These are phyloP conservation scores for Triplophysa tibetana DNA, from an alignment of 2,113 vertebrate genomes.

Conservation along the genomic window DNA sequence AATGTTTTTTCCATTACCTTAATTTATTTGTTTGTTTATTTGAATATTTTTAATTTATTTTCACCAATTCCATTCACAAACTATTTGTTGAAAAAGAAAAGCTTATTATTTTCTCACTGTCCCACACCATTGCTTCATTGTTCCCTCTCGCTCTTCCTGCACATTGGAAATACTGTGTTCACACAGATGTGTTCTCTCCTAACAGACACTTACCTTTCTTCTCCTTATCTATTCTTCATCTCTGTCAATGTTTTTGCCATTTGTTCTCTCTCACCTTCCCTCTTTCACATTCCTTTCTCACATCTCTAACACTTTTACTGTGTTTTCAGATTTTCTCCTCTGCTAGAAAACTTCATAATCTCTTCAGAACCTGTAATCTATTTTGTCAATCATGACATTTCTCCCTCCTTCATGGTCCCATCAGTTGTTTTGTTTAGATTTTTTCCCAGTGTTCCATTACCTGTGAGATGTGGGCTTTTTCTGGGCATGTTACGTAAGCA, in stretches of 20 bases:
- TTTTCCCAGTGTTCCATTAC: neutral
- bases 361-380: slow-evolving; percentile 24
- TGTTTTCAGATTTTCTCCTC: slow-evolving; percentile 15
- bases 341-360: slow-evolving; percentile 16
- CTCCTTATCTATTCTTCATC: slow-evolving; percentile 29
- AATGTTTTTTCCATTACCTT: neutral
- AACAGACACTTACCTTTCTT: slow-evolving; percentile 34
- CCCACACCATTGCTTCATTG: slow-evolving; percentile 17
- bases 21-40: neutral
- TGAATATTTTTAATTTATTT: too few relatives aligned
- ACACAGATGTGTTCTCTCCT: slow-evolving; percentile 18
- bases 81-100: neutral
- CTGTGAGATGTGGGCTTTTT: slow-evolving; percentile 31
- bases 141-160: slow-evolving; percentile 19
- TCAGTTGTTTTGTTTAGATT: slow-evolving; percentile 12
- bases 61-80: neutral
- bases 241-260: slow-evolving; percentile 20
- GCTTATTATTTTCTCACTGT: neutral
- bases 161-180: slow-evolving; percentile 32
- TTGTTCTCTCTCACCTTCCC: slow-evolving; percentile 12
- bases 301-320: slow-evolving; percentile 15
- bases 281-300: slow-evolving; percentile 22
- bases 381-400: slow-evolving; percentile 18
- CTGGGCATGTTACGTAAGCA: slow-evolving; percentile 34
- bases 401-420: slow-evolving; percentile 8